Base-by-base conservation (phyloP, 2,113 vertebrate species). In the Thryonomys swinderianus region DNA sequence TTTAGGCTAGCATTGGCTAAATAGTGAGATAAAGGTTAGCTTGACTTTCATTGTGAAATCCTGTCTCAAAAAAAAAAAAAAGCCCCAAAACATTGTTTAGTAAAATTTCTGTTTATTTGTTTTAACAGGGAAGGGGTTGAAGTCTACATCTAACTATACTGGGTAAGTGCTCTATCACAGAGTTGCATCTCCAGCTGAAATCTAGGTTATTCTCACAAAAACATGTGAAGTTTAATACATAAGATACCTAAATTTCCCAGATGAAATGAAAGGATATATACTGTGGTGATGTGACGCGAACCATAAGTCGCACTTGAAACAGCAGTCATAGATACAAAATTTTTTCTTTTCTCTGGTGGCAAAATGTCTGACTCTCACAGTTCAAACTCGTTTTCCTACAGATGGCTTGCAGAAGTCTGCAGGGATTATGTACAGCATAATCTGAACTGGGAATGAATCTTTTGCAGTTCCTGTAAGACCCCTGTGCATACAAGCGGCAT, bases 311-410 rank as follows among this genome's bases (percentile, higher is more conserved):
- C 51, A 89, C 32, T 80, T 59, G 67, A 90, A 93, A 61, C 2
- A 96, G 67, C 18, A 96, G 78, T 93, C n/a, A 84, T 1, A 92
- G 66, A 83, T 92, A 93, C 34, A 85, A 78, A 27, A 32, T 62
- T 67, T 97, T 71, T 51, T 59, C 73, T 69, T 92, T 81, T 67
- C 59, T 92, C 84, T 85, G 61, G 53, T 59, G 71, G 42, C 23
- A 78, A 95, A 94, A 74, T 73, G 8, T 85, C 85, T 82, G 66
- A 62, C 87, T 94, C 91, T 84, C 78, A 87, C 48, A 96, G 84
- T 80, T 81, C 66, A 93, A 64, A 93, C 40, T 21, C 23, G 59
- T 55, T 93, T 57, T 87, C 55, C 78, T 67, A 89, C 42, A 64
- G n/a, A 74, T 6, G 61, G 20, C 30, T 95, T 94, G 67, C 34